Evolutionary conservation across 1,140 invertebrate species (phyloP).

Genomic region (Zeugodacus cucurbitae): DNA sequence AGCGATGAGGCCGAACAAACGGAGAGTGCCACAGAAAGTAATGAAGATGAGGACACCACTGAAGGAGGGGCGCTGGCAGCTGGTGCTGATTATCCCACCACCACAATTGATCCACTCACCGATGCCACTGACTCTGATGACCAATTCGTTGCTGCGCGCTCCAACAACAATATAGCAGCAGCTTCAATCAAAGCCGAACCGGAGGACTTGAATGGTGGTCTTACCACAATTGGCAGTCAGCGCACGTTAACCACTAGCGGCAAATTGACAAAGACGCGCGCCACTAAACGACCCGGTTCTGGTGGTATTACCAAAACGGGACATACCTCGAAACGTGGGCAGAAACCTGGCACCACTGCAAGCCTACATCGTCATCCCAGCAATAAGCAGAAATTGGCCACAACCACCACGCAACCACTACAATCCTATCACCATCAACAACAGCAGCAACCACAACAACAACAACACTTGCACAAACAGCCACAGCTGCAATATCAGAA

Average conservation of each 20-base stretch:
- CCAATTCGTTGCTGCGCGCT: conserved; percentile 61
- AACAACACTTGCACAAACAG: conserved; percentile 48
- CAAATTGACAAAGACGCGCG: conserved; percentile 55
- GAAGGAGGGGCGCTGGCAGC: conserved; percentile 41
- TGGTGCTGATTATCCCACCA: conserved; percentile 42
- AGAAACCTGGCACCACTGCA: conserved; percentile 47
- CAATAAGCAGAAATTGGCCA: conserved; percentile 31
- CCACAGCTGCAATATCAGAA: conserved; percentile 41
- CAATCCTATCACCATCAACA: conserved; percentile 49
- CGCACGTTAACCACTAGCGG: conserved; percentile 60
- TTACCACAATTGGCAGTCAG: conserved; percentile 53
- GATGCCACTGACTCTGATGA: conserved; percentile 59
- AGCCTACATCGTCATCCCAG: background rate
- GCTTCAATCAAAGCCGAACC: conserved; percentile 61
- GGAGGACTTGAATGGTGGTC: conserved; percentile 44
- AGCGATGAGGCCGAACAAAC: conserved; percentile 1
- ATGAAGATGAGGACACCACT: conserved; percentile 8
- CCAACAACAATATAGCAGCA: conserved; percentile 58
- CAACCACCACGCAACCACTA: conserved; percentile 45
- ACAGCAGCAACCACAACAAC: conserved; percentile 49
- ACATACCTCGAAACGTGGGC: conserved; percentile 51
- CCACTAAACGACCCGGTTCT: conserved; percentile 57
- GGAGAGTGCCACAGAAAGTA: conserved; percentile 43
- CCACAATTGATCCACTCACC: conserved; percentile 54
- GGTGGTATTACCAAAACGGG: conserved; percentile 42